phyloP scores from a whole-genome alignment of 1,140 invertebrate genomes.

The Drosophila equinoxialis region DNA sequence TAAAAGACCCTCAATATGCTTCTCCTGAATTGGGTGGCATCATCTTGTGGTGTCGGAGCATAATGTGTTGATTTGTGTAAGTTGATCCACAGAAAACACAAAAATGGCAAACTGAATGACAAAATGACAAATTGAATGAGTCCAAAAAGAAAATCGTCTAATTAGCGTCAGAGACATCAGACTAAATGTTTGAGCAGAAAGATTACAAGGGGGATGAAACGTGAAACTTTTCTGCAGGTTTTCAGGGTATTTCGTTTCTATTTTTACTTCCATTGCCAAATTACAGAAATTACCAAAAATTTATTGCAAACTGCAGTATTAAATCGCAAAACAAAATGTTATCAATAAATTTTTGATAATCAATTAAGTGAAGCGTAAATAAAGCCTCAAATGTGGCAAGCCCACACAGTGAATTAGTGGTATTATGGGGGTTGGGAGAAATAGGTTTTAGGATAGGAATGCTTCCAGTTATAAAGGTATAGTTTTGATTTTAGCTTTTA shows the following conservation, averaged over 20 bases:
- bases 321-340: constrained; percentile 34
- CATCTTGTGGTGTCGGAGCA: constrained; percentile 23
- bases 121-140: background rate
- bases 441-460: too few species aligned
- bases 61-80: constrained; percentile 63
- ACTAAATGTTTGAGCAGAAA: background rate
- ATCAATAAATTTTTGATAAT: constrained; percentile 69
- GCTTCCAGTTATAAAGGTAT: too few species aligned
- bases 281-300: constrained; percentile 26
- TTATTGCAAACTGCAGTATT: constrained; percentile 21
- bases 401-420: background rate
- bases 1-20: background rate
- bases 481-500: constrained; percentile 43
- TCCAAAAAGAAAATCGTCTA: constrained; percentile 37
- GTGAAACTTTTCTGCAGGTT: constrained; percentile 6
- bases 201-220: constrained; percentile 9
- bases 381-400: constrained; percentile 25
- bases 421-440: too few species aligned
- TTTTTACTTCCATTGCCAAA: constrained; percentile 18
- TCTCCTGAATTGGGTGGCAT: too few species aligned
- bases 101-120: constrained; percentile 21
- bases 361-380: constrained; percentile 67
- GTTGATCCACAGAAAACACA: constrained; percentile 47
- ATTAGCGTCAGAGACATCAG: constrained; percentile 40
- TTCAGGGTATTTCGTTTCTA: too few species aligned